Evolutionary conservation across 2,113 vertebrate species (phyloP).

Genomic region (Agelaius tricolor): DNA sequence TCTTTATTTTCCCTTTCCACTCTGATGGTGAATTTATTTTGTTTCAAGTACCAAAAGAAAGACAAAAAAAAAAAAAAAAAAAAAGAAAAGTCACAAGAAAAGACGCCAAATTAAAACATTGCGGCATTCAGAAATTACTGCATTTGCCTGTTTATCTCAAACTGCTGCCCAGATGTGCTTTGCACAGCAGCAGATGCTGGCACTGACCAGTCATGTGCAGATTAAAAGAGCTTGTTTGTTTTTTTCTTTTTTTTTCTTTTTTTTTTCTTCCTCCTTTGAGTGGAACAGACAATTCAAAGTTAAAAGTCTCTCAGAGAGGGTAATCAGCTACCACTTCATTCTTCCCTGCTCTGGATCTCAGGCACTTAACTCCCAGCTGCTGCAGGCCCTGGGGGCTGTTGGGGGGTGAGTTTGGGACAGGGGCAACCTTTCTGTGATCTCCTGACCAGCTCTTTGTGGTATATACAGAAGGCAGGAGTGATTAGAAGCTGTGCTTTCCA

Average conservation of each 20-base stretch:
- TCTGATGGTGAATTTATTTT: slow-evolving; percentile 16
- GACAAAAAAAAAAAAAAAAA: background rate
- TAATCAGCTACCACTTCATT: background rate
- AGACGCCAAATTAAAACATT: background rate
- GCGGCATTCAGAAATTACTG: background rate
- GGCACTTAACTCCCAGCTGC: background rate
- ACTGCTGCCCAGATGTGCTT: slow-evolving; percentile 59
- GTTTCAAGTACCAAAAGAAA: background rate
- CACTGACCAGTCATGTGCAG: slow-evolving; percentile 1
- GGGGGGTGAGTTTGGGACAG: background rate
- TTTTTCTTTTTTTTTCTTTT: no score
- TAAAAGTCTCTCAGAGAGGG: background rate
- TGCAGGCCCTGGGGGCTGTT: background rate
- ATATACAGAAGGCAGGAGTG: background rate
- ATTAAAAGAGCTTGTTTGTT: slow-evolving; percentile 32
- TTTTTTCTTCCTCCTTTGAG: background rate
- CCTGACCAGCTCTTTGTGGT: background rate
- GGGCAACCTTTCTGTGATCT: background rate
- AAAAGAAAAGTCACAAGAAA: background rate
- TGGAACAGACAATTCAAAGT: background rate
- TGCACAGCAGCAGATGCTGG: slow-evolving; percentile 43
- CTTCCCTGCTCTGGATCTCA: background rate
- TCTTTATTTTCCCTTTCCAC: background rate
- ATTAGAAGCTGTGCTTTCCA: background rate
- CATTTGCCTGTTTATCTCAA: slow-evolving; percentile 59